These are phyloP conservation scores for Cosmia pyralina DNA, from an alignment of 2,888 invertebrate genomes.

Conservation along the genomic window DNA sequence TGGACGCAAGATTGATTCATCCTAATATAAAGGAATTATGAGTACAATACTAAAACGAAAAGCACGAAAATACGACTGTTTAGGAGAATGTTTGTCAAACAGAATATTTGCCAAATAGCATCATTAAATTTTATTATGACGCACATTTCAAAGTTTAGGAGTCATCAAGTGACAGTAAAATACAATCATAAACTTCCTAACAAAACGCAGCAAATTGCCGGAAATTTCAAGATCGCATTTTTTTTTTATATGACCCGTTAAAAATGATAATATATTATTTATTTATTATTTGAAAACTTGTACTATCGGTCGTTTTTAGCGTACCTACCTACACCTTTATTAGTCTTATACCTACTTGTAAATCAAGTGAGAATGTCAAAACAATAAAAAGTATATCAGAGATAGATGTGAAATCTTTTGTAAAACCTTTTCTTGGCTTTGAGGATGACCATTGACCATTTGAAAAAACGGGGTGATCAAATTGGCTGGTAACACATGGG, in stretches of 20 bases:
- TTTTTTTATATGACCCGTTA: conserved; percentile 48
- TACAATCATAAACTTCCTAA: conserved; percentile 60
- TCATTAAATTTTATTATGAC: conserved; percentile 66
- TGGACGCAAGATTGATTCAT: conserved; percentile 30
- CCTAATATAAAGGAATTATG: conserved; percentile 5
- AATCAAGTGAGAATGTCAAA: background rate
- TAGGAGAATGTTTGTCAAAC: conserved; percentile 61
- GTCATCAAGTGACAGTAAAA: conserved; percentile 63
- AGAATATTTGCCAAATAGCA: conserved; percentile 58
- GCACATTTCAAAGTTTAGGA: conserved; percentile 62
- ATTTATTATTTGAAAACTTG: conserved; percentile 60
- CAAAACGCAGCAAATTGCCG: conserved; percentile 56
- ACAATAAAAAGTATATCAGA: background rate
- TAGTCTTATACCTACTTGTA: background rate
- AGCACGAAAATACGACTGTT: conserved; percentile 44
- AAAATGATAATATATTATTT: conserved; percentile 40
- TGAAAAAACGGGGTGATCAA: background rate
- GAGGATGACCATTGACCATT: background rate
- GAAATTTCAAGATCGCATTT: conserved; percentile 52
- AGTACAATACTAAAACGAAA: conserved; percentile 15
- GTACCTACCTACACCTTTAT: background rate
- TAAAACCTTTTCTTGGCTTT: background rate
- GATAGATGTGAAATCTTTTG: background rate
- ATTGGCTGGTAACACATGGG: background rate
- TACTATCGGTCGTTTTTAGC: conserved; percentile 16